These are phyloP conservation scores for Chrysolina oricalcia DNA, from an alignment of 2,888 invertebrate species.

Conservation along the genomic window DNA sequence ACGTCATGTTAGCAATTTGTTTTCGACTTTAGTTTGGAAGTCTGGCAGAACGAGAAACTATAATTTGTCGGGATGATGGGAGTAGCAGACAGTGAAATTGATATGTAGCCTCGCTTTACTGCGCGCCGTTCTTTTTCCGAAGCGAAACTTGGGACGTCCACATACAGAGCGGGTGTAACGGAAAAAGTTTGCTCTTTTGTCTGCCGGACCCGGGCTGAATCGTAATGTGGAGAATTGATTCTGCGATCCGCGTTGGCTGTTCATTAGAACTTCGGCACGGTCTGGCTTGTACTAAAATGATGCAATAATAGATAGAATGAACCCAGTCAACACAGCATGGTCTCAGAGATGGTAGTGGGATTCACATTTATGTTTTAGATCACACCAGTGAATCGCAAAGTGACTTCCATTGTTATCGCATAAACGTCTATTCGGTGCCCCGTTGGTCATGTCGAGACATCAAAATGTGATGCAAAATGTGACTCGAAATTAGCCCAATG, in stretches of 20 bases:
- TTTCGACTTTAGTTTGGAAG: constrained; percentile 38
- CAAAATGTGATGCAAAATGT: too few relatives aligned
- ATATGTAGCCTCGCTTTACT: constrained; percentile 46
- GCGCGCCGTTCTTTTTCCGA: constrained; percentile 21
- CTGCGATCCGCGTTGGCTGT: constrained; percentile 35
- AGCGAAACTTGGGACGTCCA: constrained; percentile 6
- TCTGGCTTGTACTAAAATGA: neutral
- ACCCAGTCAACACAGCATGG: too few relatives aligned
- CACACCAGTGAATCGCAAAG: too few relatives aligned
- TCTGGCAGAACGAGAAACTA: constrained; percentile 44
- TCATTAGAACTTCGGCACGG: constrained; percentile 29
- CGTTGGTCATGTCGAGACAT: too few relatives aligned
- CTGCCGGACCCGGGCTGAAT: constrained; percentile 44
- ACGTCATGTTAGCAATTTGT: constrained; percentile 46
- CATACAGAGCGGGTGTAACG: constrained; percentile 33
- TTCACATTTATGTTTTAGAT: too few relatives aligned
- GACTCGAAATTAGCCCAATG: too few relatives aligned
- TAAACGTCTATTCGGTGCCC: too few relatives aligned
- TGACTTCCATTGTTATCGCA: too few relatives aligned
- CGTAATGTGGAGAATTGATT: constrained; percentile 45
- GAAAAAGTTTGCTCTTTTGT: constrained; percentile 43
- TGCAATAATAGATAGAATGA: too few relatives aligned
- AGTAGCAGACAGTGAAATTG: constrained; percentile 51
- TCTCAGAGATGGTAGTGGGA: too few relatives aligned
- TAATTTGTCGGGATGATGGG: constrained; percentile 51